Percentiles rank a stretch among this genome's conserved stretches.
Evolutionary conservation across 2,113 vertebrate genomes (phyloP).

Genomic region (Cairina moschata): DNA sequence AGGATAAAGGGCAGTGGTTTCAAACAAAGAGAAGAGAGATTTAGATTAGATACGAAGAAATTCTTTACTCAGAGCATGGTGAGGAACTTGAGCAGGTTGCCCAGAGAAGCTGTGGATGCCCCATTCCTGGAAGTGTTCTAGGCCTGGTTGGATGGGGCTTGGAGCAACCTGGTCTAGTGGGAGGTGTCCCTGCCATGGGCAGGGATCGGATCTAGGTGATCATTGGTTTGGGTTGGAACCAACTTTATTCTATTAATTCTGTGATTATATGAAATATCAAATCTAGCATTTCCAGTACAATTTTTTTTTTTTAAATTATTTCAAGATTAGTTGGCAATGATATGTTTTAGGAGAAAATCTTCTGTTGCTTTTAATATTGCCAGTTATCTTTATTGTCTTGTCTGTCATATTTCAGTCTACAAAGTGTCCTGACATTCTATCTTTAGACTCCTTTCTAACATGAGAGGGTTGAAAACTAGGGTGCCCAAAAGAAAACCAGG

Average conservation of each 20-base stretch:
- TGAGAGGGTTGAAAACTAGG: background rate
- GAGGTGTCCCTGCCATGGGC: background rate
- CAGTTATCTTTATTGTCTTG: background rate
- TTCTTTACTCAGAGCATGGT: background rate
- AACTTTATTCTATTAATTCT: background rate
- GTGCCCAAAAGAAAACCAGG: background rate
- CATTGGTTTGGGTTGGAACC: too few species aligned
- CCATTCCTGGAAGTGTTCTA: background rate
- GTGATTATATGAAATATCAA: background rate
- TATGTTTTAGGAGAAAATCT: background rate
- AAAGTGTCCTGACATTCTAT: background rate
- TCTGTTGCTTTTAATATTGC: background rate
- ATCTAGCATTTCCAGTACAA: background rate
- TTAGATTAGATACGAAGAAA: background rate
- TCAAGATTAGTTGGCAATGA: background rate
- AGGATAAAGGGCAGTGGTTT: background rate
- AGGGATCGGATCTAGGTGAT: background rate
- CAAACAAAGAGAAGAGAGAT: background rate
- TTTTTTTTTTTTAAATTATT: background rate
- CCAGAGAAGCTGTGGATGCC: background rate
- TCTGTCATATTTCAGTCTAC: background rate
- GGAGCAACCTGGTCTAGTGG: background rate
- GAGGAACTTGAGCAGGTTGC: background rate
- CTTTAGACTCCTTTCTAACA: background rate
- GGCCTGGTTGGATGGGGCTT: background rate